Conservation (phyloP, 2,888 invertebrate species). For the Eupithecia inturbata region DNA sequence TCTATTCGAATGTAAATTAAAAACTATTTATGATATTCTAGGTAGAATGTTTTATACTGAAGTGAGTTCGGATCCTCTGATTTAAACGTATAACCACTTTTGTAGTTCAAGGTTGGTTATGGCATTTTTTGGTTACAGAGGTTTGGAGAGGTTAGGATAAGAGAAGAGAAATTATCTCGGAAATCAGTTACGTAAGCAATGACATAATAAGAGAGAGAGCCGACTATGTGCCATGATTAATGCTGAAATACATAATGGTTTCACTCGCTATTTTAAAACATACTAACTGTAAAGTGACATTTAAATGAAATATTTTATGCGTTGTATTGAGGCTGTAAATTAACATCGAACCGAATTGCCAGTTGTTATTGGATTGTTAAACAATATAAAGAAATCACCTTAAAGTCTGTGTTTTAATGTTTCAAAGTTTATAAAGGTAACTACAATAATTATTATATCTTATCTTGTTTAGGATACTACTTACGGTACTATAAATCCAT, state of each 20-base stretch:
- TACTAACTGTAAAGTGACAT: conserved; percentile 2
- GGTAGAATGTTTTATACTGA: conserved; percentile 66
- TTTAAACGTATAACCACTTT: conserved; percentile 5
- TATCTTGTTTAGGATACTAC: too few relatives aligned
- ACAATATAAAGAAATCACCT: conserved; percentile 34
- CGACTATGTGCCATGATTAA: neutral
- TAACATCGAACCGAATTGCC: conserved; percentile 26
- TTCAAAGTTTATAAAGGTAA: conserved; percentile 4
- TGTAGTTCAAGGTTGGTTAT: conserved; percentile 9
- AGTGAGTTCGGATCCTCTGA: conserved; percentile 51
- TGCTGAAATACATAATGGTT: conserved; percentile 10
- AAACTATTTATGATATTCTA: conserved; percentile 72
- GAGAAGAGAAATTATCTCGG: neutral
- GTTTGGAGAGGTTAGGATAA: too few relatives aligned
- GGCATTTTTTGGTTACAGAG: conserved; percentile 10
- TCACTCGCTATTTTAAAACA: conserved; percentile 6
- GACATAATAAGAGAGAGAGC: neutral
- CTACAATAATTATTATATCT: neutral
- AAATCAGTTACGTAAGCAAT: neutral
- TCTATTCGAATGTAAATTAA: conserved; percentile 69
- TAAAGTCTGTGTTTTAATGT: conserved; percentile 32
- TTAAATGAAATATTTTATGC: conserved; percentile 14
- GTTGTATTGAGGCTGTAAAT: conserved; percentile 29
- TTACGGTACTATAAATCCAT: neutral
- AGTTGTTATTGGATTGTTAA: conserved; percentile 39